These are phyloP conservation scores for Aphelenchoides fujianensis DNA, from an alignment of 1,140 invertebrate genomes.

Conservation along the genomic window DNA sequence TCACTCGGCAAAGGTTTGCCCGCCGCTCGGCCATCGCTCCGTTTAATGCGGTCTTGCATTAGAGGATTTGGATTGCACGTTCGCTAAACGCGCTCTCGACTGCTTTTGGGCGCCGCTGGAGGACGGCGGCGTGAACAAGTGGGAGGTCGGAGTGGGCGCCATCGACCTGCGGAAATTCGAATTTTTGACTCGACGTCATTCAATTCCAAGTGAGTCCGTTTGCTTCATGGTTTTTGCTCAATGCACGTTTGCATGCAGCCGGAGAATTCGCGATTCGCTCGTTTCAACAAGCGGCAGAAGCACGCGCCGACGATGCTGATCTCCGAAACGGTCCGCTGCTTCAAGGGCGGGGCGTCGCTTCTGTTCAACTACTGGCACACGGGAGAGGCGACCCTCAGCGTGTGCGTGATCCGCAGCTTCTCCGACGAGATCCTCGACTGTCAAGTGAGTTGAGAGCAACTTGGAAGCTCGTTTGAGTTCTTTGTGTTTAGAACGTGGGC, in stretches of 20 bases:
- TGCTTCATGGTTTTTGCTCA: conserved; percentile 29
- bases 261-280: conserved; percentile 51
- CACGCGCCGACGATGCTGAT: conserved; percentile 43
- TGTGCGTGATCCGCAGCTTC: conserved; percentile 40
- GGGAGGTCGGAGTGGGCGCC: conserved; percentile 56
- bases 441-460: conserved; percentile 31
- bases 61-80: conserved; percentile 55
- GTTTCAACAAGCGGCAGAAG: conserved; percentile 31
- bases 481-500: background rate
- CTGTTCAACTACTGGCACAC: conserved; percentile 48
- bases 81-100: conserved; percentile 51
- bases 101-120: conserved; percentile 55
- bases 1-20: conserved; percentile 45
- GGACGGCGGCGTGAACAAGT: conserved; percentile 30
- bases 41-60: conserved; percentile 16
- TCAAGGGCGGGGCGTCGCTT: conserved; percentile 36
- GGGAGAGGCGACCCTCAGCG: conserved; percentile 42
- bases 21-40: conserved; percentile 24
- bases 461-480: conserved; percentile 4
- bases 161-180: conserved; percentile 52
- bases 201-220: conserved; percentile 33
- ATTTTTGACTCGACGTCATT: conserved; percentile 34
- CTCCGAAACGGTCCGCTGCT: conserved; percentile 56
- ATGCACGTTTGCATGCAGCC: conserved; percentile 46
- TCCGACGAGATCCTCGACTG: conserved; percentile 51